A percentile compares a stretch with the other conserved stretches of the same genome.
These are phyloP conservation scores for Deroplatys truncata DNA, from an alignment of 2,888 invertebrate species.

Conservation along the genomic window DNA sequence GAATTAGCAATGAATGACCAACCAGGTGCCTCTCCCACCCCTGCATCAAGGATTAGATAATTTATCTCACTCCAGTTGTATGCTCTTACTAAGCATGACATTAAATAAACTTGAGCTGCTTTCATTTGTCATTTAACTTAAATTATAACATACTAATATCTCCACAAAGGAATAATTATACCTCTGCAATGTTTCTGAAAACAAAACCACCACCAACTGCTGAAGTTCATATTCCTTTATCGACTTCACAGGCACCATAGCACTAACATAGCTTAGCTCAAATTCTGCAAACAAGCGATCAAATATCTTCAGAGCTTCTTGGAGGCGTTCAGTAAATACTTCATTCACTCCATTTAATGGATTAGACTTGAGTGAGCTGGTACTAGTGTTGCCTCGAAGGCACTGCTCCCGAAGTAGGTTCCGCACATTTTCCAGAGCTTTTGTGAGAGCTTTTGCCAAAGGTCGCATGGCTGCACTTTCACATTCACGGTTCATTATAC, in stretches of 20 bases:
- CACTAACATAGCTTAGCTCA: slow-evolving; percentile 96
- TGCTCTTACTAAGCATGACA: no score
- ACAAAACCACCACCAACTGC: slow-evolving; percentile 93
- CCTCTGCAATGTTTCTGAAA: slow-evolving; percentile 88
- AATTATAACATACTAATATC: no score
- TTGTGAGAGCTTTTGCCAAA: slow-evolving; percentile 92
- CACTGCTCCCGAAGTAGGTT: slow-evolving; percentile 86
- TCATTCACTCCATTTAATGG: slow-evolving; percentile 35
- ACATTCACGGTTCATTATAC: slow-evolving; percentile 93
- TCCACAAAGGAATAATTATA: slow-evolving; percentile 29
- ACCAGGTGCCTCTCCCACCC: no score
- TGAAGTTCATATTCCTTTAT: slow-evolving; percentile 94
- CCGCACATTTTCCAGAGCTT: slow-evolving; percentile 89
- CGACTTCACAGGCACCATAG: slow-evolving; percentile 98
- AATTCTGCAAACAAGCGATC: slow-evolving; percentile 96
- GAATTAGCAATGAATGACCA: no score
- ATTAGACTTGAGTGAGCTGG: slow-evolving; percentile 46
- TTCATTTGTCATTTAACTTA: no score
- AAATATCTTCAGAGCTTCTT: slow-evolving; percentile 63
- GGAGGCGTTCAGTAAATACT: slow-evolving; percentile 39
- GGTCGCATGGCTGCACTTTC: slow-evolving; percentile 97
- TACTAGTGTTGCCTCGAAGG: slow-evolving; percentile 55
- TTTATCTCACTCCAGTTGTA: no score
- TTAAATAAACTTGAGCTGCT: no score
- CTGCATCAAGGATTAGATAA: no score